Base-by-base conservation (phyloP, 2,113 vertebrate species). In the Struthio camelus region DNA sequence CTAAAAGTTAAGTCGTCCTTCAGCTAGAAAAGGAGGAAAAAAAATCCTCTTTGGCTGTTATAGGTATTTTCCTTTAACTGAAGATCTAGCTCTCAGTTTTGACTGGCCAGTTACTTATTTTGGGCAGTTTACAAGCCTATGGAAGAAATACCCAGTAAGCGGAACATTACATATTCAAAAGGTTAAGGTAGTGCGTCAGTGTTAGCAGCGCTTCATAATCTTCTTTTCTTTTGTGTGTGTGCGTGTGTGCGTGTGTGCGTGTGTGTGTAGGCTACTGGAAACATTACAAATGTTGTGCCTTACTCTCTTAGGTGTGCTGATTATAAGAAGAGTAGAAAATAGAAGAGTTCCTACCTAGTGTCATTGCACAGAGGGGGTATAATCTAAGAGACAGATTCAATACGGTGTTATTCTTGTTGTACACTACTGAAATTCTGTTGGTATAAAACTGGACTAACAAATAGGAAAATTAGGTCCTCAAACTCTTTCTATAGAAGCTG, bases 381-480 rank as follows among this genome's bases (percentile, higher is more conserved):
- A 58, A 76, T 73, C 75, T 77, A 69, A 59, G 62, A 72, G 54
- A 17, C 70, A 64, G 67, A 77, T 87, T 94, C 36, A 62, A 59
- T 14, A 8, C 14, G 23, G 30, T 71, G 34, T 70, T 90, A 73
- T 32, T 94, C 40, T 15, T 22, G 16, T 44, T 5, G 2, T 15
- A 53, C 0, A 0, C 24, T 59, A 40, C 70, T 58, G 50, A 85
- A 89, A 89, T 72, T 89, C 78, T 81, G 32, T 81, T 92, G 82
- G n/a, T 67, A 78, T 65, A 80, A 95, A 91, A 78, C 48, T 58
- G 80, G 58, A 70, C 75, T 92, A 77, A 77, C 71, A 95, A 78
- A 91, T 38, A 89, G 71, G 71, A 87, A 90, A 95, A 96, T 77
- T 85, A 93, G 85, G 85, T 87, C 59, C 46, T 97, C 67, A 67